A percentile compares a stretch with the other conserved stretches of the same genome.
phyloP scores from a whole-genome alignment of 1,140 invertebrate genomes.

The Helicoverpa armigera region DNA sequence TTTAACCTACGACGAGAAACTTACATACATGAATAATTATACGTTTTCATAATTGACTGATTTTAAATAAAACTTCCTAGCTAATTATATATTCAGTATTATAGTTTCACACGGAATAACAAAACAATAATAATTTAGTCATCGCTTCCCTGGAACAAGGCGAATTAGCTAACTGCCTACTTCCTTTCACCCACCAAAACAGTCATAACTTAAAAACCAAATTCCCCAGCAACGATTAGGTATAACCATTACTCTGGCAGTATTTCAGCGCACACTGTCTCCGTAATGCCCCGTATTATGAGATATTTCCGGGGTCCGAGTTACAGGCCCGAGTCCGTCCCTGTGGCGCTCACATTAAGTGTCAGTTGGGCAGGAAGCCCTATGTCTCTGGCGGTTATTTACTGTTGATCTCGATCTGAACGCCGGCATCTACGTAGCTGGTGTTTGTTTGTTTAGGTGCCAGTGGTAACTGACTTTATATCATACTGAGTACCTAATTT shows the following conservation, averaged over 20 bases:
- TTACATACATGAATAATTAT: too few species aligned
- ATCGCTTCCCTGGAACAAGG: not conserved
- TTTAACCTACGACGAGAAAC: too few species aligned
- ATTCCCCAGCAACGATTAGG: not conserved
- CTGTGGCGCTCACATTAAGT: conserved; percentile 62
- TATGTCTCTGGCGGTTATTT: conserved; percentile 75
- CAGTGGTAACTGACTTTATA: not conserved
- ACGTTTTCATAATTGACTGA: too few species aligned
- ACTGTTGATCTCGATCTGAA: conserved; percentile 75
- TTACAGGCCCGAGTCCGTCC: conserved; percentile 5
- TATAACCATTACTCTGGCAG: not conserved
- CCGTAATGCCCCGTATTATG: conserved; percentile 11
- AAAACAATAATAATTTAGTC: too few species aligned
- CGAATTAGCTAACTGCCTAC: not conserved
- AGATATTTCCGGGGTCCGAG: conserved; percentile 16
- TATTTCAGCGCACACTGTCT: not conserved
- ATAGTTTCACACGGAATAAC: too few species aligned
- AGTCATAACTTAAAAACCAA: conserved; percentile 23
- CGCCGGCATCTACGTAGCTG: conserved; percentile 45
- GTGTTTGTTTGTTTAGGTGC: conserved; percentile 41
- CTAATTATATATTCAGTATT: too few species aligned
- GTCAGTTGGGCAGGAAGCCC: conserved; percentile 74
- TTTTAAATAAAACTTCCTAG: too few species aligned
- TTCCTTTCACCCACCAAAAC: conserved; percentile 1
- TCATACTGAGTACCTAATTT: not conserved